phyloP scores from a whole-genome alignment of 2,797 vertebrate genomes.

The Acrossocheilus wenchowensis region DNA sequence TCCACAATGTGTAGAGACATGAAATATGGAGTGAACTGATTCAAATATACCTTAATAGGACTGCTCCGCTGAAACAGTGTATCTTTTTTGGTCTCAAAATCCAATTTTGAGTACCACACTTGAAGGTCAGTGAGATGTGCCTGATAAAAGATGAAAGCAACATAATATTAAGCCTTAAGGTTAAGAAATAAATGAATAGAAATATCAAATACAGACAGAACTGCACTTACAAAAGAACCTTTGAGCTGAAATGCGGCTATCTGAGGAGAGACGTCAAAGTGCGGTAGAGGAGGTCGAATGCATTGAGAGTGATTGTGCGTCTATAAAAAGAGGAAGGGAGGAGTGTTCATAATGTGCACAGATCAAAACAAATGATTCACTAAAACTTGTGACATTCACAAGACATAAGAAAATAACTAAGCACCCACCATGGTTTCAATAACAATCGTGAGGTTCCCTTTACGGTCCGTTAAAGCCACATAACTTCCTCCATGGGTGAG shows the following conservation, averaged over 20 bases:
- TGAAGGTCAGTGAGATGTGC: constrained; percentile 77
- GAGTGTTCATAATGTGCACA: neutral
- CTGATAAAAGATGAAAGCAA: constrained; percentile 60
- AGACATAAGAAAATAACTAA: neutral
- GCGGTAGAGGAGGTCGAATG: constrained; percentile 85
- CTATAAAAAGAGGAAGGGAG: constrained; percentile 70
- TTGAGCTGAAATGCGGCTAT: constrained; percentile 86
- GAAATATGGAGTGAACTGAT: neutral
- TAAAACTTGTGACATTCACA: constrained; percentile 1
- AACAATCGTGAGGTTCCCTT: constrained; percentile 91
- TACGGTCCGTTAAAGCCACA: constrained; percentile 90
- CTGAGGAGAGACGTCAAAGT: constrained; percentile 83
- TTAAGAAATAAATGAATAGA: neutral
- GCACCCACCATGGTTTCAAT: constrained; percentile 93
- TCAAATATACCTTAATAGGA: constrained; percentile 80
- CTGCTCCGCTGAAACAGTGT: constrained; percentile 82
- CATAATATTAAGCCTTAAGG: neutral
- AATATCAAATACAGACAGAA: neutral
- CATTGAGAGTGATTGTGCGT: constrained; percentile 87
- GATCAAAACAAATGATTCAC: constrained; percentile 1
- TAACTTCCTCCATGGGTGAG: constrained; percentile 89
- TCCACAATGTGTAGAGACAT: neutral
- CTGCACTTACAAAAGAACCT: constrained; percentile 90
- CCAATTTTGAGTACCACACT: constrained; percentile 89
- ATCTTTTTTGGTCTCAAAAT: constrained; percentile 77